Evolutionary conservation across 2,113 vertebrate genomes (phyloP).

Genomic region (Gasterosteus aculeatus): DNA sequence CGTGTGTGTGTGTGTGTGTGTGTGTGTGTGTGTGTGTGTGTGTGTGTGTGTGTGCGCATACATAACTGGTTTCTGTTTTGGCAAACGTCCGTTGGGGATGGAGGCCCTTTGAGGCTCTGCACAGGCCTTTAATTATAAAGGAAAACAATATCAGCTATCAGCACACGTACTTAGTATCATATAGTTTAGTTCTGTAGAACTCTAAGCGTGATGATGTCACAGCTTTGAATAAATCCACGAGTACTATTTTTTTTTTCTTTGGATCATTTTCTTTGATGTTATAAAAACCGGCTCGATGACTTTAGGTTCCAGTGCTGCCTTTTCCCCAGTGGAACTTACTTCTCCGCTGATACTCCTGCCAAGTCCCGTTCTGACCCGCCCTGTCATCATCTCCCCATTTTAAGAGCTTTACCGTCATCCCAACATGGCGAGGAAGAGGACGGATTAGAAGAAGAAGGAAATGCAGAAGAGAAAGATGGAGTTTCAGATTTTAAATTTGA

Average conservation of each 20-base stretch:
- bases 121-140: too few relatives aligned
- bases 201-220: not conserved
- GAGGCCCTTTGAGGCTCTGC: conserved; percentile 6
- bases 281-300: conserved; percentile 29
- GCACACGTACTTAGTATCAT: conserved; percentile 7
- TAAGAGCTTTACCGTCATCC: conserved; percentile 31
- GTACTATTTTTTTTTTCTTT: conserved; percentile 24
- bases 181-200: not conserved
- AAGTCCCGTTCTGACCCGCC: conserved; percentile 12
- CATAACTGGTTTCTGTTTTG: conserved; percentile 30
- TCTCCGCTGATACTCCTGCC: not conserved
- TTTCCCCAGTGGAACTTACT: conserved; percentile 14
- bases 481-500: conserved; percentile 26
- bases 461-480: conserved; percentile 35
- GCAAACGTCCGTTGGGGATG: conserved; percentile 28
- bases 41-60: not conserved
- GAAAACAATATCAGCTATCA: conserved; percentile 14
- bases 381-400: conserved; percentile 25
- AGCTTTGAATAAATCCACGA: conserved; percentile 29
- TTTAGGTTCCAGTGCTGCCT: conserved; percentile 18
- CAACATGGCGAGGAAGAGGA: conserved; percentile 9
- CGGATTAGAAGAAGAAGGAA: conserved; percentile 46
- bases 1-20: not conserved
- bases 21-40: conserved; percentile 13
- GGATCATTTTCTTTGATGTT: conserved; percentile 36